phyloP scores from a whole-genome alignment of 1,140 invertebrate species.

The Lepidurus couesii region DNA sequence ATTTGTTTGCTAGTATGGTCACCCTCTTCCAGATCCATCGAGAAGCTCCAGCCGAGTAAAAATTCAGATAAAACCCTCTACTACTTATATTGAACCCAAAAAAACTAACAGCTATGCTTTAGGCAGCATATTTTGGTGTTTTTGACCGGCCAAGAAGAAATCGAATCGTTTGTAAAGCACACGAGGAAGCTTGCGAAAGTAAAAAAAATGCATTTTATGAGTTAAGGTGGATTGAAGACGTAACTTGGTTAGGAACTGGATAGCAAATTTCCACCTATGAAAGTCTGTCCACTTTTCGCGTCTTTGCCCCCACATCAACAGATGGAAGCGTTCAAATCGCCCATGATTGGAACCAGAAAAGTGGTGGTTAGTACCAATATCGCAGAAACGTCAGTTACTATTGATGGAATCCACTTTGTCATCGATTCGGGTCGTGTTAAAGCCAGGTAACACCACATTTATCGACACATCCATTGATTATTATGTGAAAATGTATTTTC shows the following conservation, averaged over 20 bases:
- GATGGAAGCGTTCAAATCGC: conserved; percentile 66
- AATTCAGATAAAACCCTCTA: conserved; percentile 35
- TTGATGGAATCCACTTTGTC: conserved; percentile 82
- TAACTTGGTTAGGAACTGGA: conserved; percentile 44
- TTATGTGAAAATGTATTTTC: not conserved
- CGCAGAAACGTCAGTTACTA: conserved; percentile 95
- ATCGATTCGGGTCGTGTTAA: conserved; percentile 95
- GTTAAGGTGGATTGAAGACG: not conserved
- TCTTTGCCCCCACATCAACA: conserved; percentile 70
- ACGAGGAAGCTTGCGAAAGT: conserved; percentile 65
- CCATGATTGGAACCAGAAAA: conserved; percentile 65
- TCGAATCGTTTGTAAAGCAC: conserved; percentile 74
- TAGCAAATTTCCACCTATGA: conserved; percentile 52
- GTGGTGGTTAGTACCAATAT: conserved; percentile 96
- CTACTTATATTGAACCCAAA: not conserved
- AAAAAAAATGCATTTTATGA: not conserved
- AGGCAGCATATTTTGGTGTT: conserved; percentile 91
- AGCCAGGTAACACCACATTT: conserved; percentile 53
- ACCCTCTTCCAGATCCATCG: conserved; percentile 89
- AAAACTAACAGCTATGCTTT: conserved; percentile 36
- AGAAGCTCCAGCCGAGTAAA: conserved; percentile 70
- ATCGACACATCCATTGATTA: not conserved
- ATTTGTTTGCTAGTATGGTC: conserved; percentile 69
- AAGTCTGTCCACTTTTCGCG: conserved; percentile 76
- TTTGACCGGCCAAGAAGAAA: conserved; percentile 97